Base-by-base conservation (phyloP, 2,797 vertebrate genomes). In the Microcaecilia unicolor region DNA sequence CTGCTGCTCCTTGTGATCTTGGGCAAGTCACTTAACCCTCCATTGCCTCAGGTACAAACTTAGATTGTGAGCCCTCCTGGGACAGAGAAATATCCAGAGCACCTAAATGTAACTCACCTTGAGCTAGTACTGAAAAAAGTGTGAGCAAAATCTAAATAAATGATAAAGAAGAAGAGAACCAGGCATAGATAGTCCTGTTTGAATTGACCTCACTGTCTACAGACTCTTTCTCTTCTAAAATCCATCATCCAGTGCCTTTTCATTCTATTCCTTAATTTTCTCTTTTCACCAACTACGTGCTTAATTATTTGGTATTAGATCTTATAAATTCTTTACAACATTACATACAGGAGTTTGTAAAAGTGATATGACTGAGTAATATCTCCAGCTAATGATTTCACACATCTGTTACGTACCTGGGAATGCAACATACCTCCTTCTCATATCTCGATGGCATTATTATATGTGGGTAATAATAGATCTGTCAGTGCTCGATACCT, bases 271-370 rank as follows among this genome's bases (percentile, higher is more conserved):
- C n/a, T n/a, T 34, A 48, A 45, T 31, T 20, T 45, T 61, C 14
- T 24, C 37, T 4, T 39, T 61, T 18, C 29, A 48, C 46, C 51
- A 59, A 62, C 41, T 72, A n/a, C n/a, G n/a, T n/a, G n/a, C n/a
- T n/a, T n/a, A n/a, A n/a, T n/a, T n/a, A n/a, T n/a, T n/a, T n/a
- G n/a, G n/a, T n/a, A n/a, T n/a, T n/a, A n/a, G n/a, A n/a, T n/a
- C n/a, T n/a, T n/a, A n/a, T n/a, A n/a, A n/a, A 62, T 66, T 36
- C 22, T 52, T 33, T 24, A 38, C 37, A 22, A 13, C 3, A 25
- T 5, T 22, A 20, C 28, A n/a, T n/a, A n/a, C n/a, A n/a, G 41
- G 24, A 45, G 32, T 41, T 45, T 59, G 32, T 51, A 41, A 18
- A 29, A 12, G 12, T 52, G 22, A 35, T 8, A 35, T 38, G 18